Base-by-base conservation (phyloP, 2,888 invertebrate genomes). In the Lydus trimaculatus region DNA sequence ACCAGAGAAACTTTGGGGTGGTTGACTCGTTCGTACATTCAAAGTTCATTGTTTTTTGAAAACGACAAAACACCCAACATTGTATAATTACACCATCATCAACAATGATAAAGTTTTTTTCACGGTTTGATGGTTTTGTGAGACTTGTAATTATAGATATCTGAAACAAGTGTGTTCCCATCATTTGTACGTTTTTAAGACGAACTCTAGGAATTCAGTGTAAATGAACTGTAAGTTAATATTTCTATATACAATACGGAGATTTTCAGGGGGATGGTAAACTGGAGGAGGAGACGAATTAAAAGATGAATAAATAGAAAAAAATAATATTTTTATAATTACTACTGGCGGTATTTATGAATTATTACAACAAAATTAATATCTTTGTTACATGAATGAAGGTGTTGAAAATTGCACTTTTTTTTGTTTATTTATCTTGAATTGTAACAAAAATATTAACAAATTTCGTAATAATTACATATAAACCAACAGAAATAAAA, bases 311-410 rank as follows among this genome's bases (percentile, higher is more conserved):
- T 76, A 73, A 78, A 79, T 80, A 80, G 78, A 80, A 79, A 81
- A 80, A 81, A 81, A 80, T 56, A 56, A 80, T 81, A 78, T 43
- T 43, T 28, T 43, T 43, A 43, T 80, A 81, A 80, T 81, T 80
- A 79, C 80, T 81, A 81, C 80, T 81, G 81, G 80, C 78, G 80
- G 78, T 72, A 73, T 74, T 76, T 79, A 79, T 79, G 79, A 80
- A 74, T 78, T 76, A 76, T 75, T 64, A 63, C 63, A 61, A 63
- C 73, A 76, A 78, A 78, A 78, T 73, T 76, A 79, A 81, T 79
- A 81, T 79, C 79, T 80, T 80, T 79, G 79, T 79, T 78, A 79
- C 69, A 71, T 70, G 67, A 73, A 15, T 15, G 17, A 71, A 66
- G 13, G 23, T 52, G 9, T 13, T 3, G 73, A 74, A 78, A 79